Evolutionary conservation across 2,797 vertebrate species (phyloP), one percentile per base, ranked within the genome.

Genomic region (Smutsia gigantea): DNA sequence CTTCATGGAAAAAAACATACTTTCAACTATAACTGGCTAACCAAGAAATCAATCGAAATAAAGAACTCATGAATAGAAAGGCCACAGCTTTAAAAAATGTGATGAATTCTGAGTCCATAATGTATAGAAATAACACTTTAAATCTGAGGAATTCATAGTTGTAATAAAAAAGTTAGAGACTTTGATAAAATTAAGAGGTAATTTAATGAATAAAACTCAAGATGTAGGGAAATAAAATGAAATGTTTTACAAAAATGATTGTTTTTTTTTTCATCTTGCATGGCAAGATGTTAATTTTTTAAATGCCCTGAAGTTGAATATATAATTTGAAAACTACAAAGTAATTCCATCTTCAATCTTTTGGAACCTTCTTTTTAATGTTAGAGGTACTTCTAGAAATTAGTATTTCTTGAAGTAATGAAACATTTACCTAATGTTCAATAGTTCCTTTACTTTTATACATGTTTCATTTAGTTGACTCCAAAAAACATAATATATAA

Each of bases 401-500:
- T 61, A 64, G 0, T 88, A 69, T 34, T 8, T 72, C 42, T 55
- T 51, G 37, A 64, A 64, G 10, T 21, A 27, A 46, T 42, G 11
- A 84, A 61, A 77, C 23, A 61, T 93, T 93, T 87, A 64, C 55
- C 31, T 90, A 66, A 90, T 90, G 10, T 87, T 42, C 37, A 91
- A 57, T 5, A 87, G 37, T 19, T 95, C 34, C 42, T 81, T 49
- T 85, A n/a, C 10, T 29, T 74, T 84, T 85, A 46, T 46, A 57
- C 1, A 29, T 39, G 5, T 59, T 49, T 93, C 29, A 87, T 83
- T 96, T 87, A 4, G n/a, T 71, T 95, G 69, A 14, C 25, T 55
- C 23, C 23, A 93, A 94, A 78, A n/a, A 96, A 72, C 82, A 66
- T n/a, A 42, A 51, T 82, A 96, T 61, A 57, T 78, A 88, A 55